These are phyloP conservation scores for Limnephilus lunatus DNA, from an alignment of 2,888 invertebrate species.

Conservation along the genomic window DNA sequence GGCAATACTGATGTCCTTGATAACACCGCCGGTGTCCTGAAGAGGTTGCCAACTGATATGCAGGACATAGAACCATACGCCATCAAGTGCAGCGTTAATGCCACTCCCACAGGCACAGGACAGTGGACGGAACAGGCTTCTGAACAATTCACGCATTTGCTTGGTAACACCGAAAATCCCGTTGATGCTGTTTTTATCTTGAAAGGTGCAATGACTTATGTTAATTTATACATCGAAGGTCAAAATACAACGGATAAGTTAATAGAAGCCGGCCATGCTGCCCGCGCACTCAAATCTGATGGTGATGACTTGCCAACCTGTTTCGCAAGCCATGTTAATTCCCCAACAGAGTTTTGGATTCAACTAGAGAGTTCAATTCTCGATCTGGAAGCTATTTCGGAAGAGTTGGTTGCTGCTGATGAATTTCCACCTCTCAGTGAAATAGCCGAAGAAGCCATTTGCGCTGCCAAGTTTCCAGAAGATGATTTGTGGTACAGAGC, in stretches of 20 bases:
- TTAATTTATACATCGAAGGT: conserved; percentile 81
- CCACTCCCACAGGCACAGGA: conserved; percentile 80
- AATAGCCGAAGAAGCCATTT: conserved; percentile 77
- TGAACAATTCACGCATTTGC: conserved; percentile 76
- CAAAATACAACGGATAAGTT: conserved; percentile 80
- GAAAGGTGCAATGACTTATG: conserved; percentile 79
- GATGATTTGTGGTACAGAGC: conserved; percentile 84
- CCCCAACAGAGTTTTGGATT: conserved; percentile 87
- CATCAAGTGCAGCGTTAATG: conserved; percentile 82
- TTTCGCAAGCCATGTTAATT: conserved; percentile 85
- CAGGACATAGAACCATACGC: conserved; percentile 78
- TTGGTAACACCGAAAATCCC: conserved; percentile 75
- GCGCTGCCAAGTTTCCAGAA: conserved; percentile 82
- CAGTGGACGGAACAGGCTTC: conserved; percentile 83
- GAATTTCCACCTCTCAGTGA: conserved; percentile 76
- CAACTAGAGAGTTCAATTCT: conserved; percentile 82
- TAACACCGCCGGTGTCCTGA: conserved; percentile 79
- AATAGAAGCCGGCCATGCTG: conserved; percentile 79
- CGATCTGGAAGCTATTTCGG: conserved; percentile 79
- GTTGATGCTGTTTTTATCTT: conserved; percentile 78
- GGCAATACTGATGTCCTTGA: conserved; percentile 87
- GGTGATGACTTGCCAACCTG: conserved; percentile 79
- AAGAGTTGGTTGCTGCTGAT: conserved; percentile 77
- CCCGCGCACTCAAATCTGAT: conserved; percentile 75
- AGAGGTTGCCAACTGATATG: conserved; percentile 79